Conservation (phyloP, 1,140 invertebrate genomes). For the Pachypsylla venusta region DNA sequence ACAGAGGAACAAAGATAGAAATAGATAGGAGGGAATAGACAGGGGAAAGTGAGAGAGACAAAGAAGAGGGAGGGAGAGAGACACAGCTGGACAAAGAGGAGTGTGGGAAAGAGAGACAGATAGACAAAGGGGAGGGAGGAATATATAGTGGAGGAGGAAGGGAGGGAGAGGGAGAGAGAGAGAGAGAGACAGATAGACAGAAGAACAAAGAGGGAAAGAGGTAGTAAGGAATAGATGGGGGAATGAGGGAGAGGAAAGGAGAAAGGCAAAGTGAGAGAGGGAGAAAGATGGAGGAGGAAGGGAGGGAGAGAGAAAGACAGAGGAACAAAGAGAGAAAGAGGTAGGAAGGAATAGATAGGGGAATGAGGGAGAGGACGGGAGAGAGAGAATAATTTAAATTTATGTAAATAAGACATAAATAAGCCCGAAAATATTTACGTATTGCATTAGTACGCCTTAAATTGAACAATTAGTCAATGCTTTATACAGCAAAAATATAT, state of each 20-base stretch:
- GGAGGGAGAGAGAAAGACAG: conserved; percentile 1
- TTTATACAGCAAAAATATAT: too few species aligned
- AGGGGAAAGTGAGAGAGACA: neutral
- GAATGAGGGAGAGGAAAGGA: neutral
- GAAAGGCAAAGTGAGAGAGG: too few species aligned
- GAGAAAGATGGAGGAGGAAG: neutral
- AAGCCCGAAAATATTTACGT: too few species aligned
- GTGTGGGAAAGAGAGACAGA: conserved; percentile 3
- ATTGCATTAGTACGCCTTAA: too few species aligned
- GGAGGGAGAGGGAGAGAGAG: neutral
- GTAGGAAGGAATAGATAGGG: too few species aligned
- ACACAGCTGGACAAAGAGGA: neutral
- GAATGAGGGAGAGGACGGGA: neutral
- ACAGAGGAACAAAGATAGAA: neutral
- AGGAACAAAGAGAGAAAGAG: too few species aligned
- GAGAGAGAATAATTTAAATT: too few species aligned
- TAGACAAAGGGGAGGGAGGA: neutral
- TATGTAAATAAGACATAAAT: too few species aligned
- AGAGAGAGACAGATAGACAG: neutral
- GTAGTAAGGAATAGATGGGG: neutral
- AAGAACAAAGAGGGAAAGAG: neutral
- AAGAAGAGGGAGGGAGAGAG: conserved; percentile 1
- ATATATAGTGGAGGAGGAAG: too few species aligned
- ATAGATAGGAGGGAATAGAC: neutral
- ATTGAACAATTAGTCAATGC: too few species aligned